Evolutionary conservation across 2,797 vertebrate genomes (phyloP).

Genomic region (Odontamblyopus rebecca): DNA sequence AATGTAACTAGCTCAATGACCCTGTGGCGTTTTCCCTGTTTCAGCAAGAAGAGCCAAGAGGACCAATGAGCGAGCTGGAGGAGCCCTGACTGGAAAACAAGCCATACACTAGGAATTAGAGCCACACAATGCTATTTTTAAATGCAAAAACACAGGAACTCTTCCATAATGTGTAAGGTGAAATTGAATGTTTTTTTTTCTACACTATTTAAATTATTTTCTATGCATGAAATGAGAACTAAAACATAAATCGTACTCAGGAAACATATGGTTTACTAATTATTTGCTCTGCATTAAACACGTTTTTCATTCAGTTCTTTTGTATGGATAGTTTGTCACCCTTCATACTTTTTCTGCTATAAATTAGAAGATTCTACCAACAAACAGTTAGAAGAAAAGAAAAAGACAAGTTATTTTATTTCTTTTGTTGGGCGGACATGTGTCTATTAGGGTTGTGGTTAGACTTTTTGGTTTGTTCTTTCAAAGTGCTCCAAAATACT

Average conservation of each 20-base stretch:
- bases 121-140: constrained; percentile 62
- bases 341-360: neutral
- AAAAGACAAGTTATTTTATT: no score
- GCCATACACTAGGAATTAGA: constrained; percentile 61
- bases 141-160: constrained; percentile 57
- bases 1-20: neutral
- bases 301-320: constrained; percentile 74
- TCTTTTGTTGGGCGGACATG: neutral
- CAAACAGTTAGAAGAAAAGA: neutral
- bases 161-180: constrained; percentile 63
- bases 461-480: neutral
- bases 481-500: no score
- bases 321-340: constrained; percentile 2
- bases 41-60: constrained; percentile 65
- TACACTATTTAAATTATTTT: constrained; percentile 78
- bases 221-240: constrained; percentile 61
- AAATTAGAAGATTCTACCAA: neutral
- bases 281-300: constrained; percentile 81
- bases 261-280: constrained; percentile 56
- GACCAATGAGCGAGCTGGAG: constrained; percentile 44
- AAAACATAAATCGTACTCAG: constrained; percentile 62
- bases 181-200: constrained; percentile 79
- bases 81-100: constrained; percentile 28
- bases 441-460: neutral
- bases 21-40: constrained; percentile 31